Evolutionary conservation across 2,797 vertebrate genomes (phyloP).

Genomic region (Bufotes viridis): DNA sequence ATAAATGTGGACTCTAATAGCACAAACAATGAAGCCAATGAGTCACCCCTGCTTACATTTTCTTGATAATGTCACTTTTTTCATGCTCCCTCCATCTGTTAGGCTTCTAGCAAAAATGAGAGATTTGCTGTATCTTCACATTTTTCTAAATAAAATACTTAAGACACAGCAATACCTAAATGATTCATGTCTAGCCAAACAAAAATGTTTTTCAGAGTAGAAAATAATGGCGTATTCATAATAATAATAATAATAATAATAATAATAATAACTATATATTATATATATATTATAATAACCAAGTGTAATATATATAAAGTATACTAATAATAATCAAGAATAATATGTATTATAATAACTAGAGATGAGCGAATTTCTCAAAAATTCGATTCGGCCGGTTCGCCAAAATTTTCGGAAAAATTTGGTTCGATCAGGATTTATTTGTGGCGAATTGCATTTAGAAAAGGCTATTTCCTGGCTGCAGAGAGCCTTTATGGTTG

Average conservation of each 20-base stretch:
- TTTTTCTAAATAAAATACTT: not conserved
- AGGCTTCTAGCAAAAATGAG: not conserved
- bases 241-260: not conserved
- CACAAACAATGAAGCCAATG: not conserved
- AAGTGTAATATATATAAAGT: too few species aligned
- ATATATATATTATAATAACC: too few species aligned
- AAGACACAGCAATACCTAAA: not conserved
- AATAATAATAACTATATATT: too few species aligned
- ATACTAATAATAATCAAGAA: too few species aligned
- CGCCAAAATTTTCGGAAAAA: too few species aligned
- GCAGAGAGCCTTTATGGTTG: too few species aligned
- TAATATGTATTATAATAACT: too few species aligned
- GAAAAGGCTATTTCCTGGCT: too few species aligned
- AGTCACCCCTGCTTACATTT: not conserved
- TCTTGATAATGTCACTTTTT: not conserved
- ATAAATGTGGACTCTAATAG: not conserved
- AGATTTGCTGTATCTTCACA: not conserved
- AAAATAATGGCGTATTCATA: not conserved
- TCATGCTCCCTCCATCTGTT: not conserved
- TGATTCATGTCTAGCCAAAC: not conserved
- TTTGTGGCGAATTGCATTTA: too few species aligned
- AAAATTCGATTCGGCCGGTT: too few species aligned
- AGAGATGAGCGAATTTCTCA: too few species aligned
- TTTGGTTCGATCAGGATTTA: too few species aligned
- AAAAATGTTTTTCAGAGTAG: not conserved